These are phyloP conservation scores for Oryzaephilus surinamensis DNA, from an alignment of 1,140 invertebrate species.

Conservation along the genomic window DNA sequence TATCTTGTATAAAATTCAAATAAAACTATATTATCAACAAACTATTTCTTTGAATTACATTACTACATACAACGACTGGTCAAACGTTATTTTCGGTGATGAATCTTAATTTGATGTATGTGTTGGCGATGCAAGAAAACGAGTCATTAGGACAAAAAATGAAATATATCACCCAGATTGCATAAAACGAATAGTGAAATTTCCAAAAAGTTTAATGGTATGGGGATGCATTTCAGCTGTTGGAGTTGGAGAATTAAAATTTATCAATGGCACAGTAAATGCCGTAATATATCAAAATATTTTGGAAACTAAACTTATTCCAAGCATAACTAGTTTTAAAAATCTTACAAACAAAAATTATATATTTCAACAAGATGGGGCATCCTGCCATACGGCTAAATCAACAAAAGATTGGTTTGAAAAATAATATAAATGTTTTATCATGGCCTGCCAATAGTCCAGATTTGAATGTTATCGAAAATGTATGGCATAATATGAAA, in stretches of 20 bases:
- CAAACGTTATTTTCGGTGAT: conserved; percentile 22
- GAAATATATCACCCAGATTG: conserved; percentile 14
- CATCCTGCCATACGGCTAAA: conserved; percentile 17
- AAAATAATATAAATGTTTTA: conserved; percentile 13
- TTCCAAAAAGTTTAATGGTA: conserved; percentile 13
- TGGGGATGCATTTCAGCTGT: conserved; percentile 14
- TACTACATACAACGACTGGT: conserved; percentile 16
- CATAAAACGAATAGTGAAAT: conserved; percentile 13
- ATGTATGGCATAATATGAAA: conserved; percentile 18
- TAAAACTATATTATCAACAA: too few species aligned
- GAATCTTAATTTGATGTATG: conserved; percentile 25
- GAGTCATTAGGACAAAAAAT: conserved; percentile 11
- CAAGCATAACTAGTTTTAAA: conserved; percentile 7
- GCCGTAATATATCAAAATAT: conserved; percentile 20
- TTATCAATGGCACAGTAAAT: conserved; percentile 16
- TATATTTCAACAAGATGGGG: conserved; percentile 18
- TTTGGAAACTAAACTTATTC: conserved; percentile 10
- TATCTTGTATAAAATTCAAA: too few species aligned
- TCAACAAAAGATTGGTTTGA: conserved; percentile 18
- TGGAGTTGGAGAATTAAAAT: conserved; percentile 10
- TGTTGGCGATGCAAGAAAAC: conserved; percentile 12
- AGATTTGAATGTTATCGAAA: conserved; percentile 18
- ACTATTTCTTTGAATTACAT: too few species aligned
- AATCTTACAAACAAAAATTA: conserved; percentile 9
- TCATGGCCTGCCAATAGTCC: conserved; percentile 16